Evolutionary conservation across 2,797 vertebrate genomes (phyloP).

Genomic region (Mormyrops attenuatus): DNA sequence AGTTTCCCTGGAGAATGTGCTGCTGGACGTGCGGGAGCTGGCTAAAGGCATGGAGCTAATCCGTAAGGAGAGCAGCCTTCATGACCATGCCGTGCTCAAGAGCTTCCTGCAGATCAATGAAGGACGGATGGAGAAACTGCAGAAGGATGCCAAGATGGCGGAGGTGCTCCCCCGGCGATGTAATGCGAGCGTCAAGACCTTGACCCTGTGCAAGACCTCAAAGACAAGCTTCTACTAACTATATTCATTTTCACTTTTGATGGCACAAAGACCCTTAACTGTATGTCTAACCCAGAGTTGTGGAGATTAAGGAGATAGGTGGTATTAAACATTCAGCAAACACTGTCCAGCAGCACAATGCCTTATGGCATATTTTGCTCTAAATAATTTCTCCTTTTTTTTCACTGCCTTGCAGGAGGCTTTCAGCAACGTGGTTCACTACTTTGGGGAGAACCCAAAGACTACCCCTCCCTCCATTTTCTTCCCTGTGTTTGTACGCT

Average conservation of each 20-base stretch:
- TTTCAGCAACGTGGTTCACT: constrained; percentile 88
- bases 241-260: background rate
- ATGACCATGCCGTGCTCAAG: constrained; percentile 83
- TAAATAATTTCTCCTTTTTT: background rate
- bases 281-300: background rate
- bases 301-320: background rate
- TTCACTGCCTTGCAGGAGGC: constrained; percentile 71
- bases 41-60: constrained; percentile 94
- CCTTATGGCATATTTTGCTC: background rate
- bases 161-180: constrained; percentile 61
- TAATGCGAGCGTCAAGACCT: background rate
- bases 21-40: constrained; percentile 89
- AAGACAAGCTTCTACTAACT: background rate
- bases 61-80: constrained; percentile 80
- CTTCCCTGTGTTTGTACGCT: constrained; percentile 94
- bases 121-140: constrained; percentile 82
- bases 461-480: constrained; percentile 91
- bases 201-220: background rate
- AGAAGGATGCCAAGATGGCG: constrained; percentile 81
- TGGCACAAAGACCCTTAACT: background rate
- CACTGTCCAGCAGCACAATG: background rate
- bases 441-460: constrained; percentile 93
- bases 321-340: background rate
- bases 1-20: constrained; percentile 94
- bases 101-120: constrained; percentile 78